Evolutionary conservation across 1,140 invertebrate genomes (phyloP).

Genomic region (Alviniconcha marisindica): DNA sequence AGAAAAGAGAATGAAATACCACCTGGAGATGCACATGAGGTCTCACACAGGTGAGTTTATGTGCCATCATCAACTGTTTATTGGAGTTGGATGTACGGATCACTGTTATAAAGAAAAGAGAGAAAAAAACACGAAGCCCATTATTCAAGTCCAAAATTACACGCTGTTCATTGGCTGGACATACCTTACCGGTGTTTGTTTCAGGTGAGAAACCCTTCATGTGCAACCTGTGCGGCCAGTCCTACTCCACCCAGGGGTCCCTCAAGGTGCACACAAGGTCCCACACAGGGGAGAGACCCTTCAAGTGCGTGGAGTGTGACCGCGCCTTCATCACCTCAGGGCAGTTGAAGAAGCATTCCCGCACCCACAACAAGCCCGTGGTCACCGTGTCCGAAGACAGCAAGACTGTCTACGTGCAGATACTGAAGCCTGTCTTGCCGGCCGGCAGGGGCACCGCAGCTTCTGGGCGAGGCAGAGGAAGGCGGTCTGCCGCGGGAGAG

Average conservation of each 20-base stretch:
- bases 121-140: too few relatives aligned
- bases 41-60: too few relatives aligned
- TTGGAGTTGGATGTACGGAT: too few relatives aligned
- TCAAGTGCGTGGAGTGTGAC: neutral
- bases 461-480: too few relatives aligned
- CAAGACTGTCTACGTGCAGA: neutral
- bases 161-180: too few relatives aligned
- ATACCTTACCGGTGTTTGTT: too few relatives aligned
- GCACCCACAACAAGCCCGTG: neutral
- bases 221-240: neutral
- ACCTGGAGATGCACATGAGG: too few relatives aligned
- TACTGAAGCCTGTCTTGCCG: neutral
- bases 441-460: neutral
- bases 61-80: too few relatives aligned
- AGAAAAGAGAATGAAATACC: too few relatives aligned
- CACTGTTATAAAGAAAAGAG: too few relatives aligned
- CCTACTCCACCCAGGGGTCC: neutral
- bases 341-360: constrained; percentile 5
- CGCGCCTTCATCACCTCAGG: constrained; percentile 12
- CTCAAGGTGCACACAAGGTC: constrained; percentile 15
- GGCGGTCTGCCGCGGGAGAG: neutral
- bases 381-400: neutral
- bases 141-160: too few relatives aligned
- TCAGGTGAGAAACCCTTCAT: constrained; percentile 23
- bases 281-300: constrained; percentile 25